Evolutionary conservation across 2,113 vertebrate genomes (phyloP).

Genomic region (Pelecanus crispus): DNA sequence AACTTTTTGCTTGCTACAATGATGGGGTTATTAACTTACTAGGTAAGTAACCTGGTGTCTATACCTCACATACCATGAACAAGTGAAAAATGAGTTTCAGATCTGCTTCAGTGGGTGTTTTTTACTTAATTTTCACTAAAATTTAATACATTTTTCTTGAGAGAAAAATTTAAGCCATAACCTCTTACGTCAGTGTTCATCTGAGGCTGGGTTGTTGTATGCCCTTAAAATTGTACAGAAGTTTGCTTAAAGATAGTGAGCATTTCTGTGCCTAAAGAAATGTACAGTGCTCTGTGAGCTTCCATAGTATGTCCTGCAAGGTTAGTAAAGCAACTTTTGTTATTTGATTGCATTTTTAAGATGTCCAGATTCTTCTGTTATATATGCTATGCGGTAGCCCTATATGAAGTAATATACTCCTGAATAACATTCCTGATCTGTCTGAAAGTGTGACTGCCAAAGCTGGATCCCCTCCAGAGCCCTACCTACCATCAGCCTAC

Average conservation of each 20-base stretch:
- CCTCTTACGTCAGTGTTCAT: background rate
- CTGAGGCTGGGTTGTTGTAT: background rate
- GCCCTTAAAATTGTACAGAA: background rate
- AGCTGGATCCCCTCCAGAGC: background rate
- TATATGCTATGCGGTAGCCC: background rate
- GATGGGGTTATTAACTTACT: conserved; percentile 98
- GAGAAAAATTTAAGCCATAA: background rate
- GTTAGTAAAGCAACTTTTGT: background rate
- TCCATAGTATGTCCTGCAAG: background rate
- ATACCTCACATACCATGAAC: background rate
- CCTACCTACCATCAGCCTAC: background rate
- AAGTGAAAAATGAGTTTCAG: background rate
- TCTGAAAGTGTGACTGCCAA: background rate
- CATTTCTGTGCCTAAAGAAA: background rate
- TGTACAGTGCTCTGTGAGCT: background rate
- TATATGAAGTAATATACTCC: background rate
- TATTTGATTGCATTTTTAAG: background rate
- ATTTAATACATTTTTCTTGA: background rate
- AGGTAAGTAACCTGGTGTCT: conserved; percentile 70
- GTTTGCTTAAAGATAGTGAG: background rate
- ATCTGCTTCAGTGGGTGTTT: background rate
- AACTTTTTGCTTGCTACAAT: conserved; percentile 98
- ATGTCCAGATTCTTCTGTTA: background rate
- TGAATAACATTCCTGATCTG: background rate
- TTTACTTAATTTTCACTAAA: background rate